Conservation (phyloP, 2,113 vertebrate genomes). For the Festucalex cinctus region DNA sequence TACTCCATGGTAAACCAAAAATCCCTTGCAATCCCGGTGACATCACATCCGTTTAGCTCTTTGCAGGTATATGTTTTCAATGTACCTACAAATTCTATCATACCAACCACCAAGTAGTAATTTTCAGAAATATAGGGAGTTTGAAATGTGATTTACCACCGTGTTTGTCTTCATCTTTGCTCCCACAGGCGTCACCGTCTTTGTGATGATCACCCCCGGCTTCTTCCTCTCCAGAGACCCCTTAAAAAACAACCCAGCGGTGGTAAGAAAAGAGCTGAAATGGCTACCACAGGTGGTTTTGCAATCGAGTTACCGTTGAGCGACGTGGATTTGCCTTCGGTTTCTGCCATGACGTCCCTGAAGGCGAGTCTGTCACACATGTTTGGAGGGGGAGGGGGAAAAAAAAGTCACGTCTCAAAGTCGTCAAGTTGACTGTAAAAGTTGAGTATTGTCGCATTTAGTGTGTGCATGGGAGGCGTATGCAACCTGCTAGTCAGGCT, state of each 20-base stretch:
- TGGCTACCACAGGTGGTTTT: background rate
- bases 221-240: slow-evolving; percentile 65
- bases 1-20: too few relatives aligned
- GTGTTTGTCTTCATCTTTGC: slow-evolving; percentile 49
- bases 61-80: too few relatives aligned
- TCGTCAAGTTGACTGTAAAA: background rate
- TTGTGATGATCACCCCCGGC: slow-evolving; percentile 50
- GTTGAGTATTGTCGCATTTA: background rate
- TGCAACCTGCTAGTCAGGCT: background rate
- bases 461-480: background rate
- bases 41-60: too few relatives aligned
- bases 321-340: slow-evolving; percentile 54
- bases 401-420: background rate
- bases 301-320: slow-evolving; percentile 55
- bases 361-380: slow-evolving; percentile 13
- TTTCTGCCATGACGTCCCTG: slow-evolving; percentile 63
- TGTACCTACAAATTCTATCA: too few relatives aligned
- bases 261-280: background rate
- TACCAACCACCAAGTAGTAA: background rate
- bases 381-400: background rate
- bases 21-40: too few relatives aligned
- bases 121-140: background rate
- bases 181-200: slow-evolving; percentile 45
- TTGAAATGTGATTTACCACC: background rate
- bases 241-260: slow-evolving; percentile 28